These are phyloP conservation scores for Campylorhamphus procurvoides DNA, from an alignment of 2,113 vertebrate species.

Conservation along the genomic window DNA sequence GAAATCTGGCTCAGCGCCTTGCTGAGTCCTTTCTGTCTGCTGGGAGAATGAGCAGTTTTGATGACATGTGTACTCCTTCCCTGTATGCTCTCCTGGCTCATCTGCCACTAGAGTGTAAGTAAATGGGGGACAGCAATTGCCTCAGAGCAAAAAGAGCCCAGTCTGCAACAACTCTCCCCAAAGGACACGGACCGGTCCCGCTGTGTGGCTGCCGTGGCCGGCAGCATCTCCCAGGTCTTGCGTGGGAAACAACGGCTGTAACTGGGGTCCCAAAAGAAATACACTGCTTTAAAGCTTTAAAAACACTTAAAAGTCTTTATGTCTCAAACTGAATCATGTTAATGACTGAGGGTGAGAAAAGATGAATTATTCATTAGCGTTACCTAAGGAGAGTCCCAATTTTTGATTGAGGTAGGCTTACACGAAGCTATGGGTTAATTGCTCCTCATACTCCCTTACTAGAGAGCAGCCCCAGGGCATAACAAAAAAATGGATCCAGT, in stretches of 20 bases:
- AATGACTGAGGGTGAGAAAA: background rate
- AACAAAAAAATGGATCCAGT: background rate
- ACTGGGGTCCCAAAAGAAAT: background rate
- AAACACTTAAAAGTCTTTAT: background rate
- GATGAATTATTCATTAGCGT: background rate
- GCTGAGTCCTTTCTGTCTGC: background rate
- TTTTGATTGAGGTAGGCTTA: background rate
- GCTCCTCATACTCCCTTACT: background rate
- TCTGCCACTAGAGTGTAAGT: constrained; percentile 31
- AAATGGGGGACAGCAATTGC: background rate
- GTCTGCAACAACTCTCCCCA: background rate
- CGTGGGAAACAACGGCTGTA: background rate
- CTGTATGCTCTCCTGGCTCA: background rate
- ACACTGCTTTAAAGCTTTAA: background rate
- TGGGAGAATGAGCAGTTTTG: constrained; percentile 42
- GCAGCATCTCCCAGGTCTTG: background rate
- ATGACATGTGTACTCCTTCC: background rate
- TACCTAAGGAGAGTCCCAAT: background rate
- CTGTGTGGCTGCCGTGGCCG: rapidly evolving
- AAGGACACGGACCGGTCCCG: background rate
- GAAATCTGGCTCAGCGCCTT: background rate
- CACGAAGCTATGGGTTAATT: background rate
- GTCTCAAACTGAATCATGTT: background rate
- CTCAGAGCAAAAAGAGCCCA: background rate
- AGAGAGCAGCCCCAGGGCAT: background rate